Base-by-base conservation (phyloP, 2,888 invertebrate genomes). In the Theodoxus fluviatilis region DNA sequence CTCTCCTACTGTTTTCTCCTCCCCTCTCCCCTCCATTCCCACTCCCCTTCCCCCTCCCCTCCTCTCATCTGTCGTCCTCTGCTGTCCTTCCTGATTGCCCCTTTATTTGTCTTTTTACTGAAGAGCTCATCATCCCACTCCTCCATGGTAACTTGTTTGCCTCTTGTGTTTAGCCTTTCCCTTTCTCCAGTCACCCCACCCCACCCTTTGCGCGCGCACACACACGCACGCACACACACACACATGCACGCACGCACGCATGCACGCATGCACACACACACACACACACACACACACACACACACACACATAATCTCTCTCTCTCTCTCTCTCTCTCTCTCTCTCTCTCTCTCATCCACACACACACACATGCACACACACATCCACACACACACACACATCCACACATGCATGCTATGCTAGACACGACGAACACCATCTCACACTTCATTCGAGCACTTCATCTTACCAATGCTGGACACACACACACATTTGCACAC, bases 211-310 rank as follows among this genome's bases (percentile, higher is more conserved):
- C n/a, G n/a, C n/a, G n/a, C n/a, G n/a, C n/a, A n/a, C n/a, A n/a
- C n/a, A 25, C 3, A 52, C 25, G 3, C 4, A 52, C 25, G 35
- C 59, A 9, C 59, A 28, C 59, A 59, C 59, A 28, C 59, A 59
- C 59, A 28, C 59, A 59, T 35, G 18, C 59, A 31, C 59, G n/a
- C 59, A 31, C 59, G n/a, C 33, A 59, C 59, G n/a, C 59, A 59
- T 35, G 22, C 52, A n/a, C 22, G 22, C 22, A n/a, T 25, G 22
- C 52, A 52, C 52, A 52, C 52, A 52, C 52, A 52, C 9, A 6
- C 52, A 52, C 22, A 52, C 3, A 59, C 31, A 59, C 31, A 28
- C n/a, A 3, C 31, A 31, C 37, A 43, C 33, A 6, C 12, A 18
- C 35, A 33, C 47, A 59, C 33, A 59, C 31, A 28, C 25, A 59